Conservation (phyloP, 1,140 invertebrate species). For the Leptopilina clavipes region DNA sequence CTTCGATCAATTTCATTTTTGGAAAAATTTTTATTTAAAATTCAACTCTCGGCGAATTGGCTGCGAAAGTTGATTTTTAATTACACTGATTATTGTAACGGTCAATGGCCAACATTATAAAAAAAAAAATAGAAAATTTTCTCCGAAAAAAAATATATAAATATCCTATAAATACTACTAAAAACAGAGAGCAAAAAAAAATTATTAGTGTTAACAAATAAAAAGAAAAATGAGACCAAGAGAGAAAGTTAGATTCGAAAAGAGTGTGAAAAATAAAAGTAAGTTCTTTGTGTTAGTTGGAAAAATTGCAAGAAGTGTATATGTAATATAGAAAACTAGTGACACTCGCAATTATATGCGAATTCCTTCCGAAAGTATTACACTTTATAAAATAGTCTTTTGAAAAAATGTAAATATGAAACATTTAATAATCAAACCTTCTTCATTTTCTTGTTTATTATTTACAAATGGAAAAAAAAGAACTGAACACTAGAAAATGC, state of each 20-base stretch:
- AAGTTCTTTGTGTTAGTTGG: not conserved
- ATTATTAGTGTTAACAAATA: not conserved
- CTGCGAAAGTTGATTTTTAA: not conserved
- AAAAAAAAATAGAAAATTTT: slow-evolving; percentile 54
- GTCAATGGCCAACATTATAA: slow-evolving; percentile 40
- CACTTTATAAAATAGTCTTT: too few relatives aligned
- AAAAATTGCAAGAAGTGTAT: not conserved
- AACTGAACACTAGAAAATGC: not conserved
- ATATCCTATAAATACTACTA: not conserved
- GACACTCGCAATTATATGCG: not conserved
- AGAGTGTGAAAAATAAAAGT: not conserved
- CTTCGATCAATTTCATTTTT: slow-evolving; percentile 17
- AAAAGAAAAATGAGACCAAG: not conserved
- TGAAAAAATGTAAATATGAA: not conserved
- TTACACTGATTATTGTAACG: slow-evolving; percentile 4
- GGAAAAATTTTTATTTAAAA: slow-evolving; percentile 21
- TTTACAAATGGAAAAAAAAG: not conserved
- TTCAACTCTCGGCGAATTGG: not conserved
- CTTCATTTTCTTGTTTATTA: too few relatives aligned
- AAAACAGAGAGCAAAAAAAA: too few relatives aligned
- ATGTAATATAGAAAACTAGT: not conserved
- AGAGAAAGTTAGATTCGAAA: slow-evolving; percentile 6
- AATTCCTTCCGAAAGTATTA: not conserved
- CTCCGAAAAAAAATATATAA: not conserved
- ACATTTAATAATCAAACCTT: not conserved